Evolutionary conservation across 2,797 vertebrate species (phyloP).

Genomic region (Hylomyscus alleni): DNA sequence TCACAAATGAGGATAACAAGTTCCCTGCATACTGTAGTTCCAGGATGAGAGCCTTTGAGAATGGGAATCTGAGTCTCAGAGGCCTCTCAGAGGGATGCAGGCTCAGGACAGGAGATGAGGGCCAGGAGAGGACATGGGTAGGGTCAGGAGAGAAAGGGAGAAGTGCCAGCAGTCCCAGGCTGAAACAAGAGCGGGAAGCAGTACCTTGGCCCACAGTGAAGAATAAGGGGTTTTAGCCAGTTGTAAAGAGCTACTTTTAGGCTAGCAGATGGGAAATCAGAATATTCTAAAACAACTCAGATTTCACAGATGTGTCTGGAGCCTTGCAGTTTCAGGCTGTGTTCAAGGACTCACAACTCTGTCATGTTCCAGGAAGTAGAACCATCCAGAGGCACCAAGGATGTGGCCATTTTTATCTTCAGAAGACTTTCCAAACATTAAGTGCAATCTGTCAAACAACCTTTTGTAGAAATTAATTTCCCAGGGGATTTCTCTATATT

Average conservation of each 20-base stretch:
- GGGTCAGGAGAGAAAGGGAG: neutral
- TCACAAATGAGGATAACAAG: fast-evolving
- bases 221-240: neutral
- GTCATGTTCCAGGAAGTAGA: neutral
- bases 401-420: neutral
- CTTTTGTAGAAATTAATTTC: constrained; percentile 73
- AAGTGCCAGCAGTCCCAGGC: too few species aligned
- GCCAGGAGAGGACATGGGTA: neutral
- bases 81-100: neutral
- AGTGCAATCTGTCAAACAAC: constrained; percentile 51
- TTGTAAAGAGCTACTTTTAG: neutral
- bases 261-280: too few species aligned
- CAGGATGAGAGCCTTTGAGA: neutral
- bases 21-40: too few species aligned
- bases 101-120: neutral
- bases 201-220: neutral
- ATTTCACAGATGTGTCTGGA: neutral
- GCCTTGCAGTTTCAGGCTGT: neutral
- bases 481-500: constrained; percentile 67
- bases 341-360: fast-evolving
- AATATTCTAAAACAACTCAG: neutral
- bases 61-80: fast-evolving
- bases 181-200: neutral
- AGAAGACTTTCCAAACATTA: constrained; percentile 15
- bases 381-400: fast-evolving